Evolutionary conservation across 2,797 vertebrate species (phyloP), one percentile per base, ranked within the genome.

Genomic region (Vespertilio murinus): DNA sequence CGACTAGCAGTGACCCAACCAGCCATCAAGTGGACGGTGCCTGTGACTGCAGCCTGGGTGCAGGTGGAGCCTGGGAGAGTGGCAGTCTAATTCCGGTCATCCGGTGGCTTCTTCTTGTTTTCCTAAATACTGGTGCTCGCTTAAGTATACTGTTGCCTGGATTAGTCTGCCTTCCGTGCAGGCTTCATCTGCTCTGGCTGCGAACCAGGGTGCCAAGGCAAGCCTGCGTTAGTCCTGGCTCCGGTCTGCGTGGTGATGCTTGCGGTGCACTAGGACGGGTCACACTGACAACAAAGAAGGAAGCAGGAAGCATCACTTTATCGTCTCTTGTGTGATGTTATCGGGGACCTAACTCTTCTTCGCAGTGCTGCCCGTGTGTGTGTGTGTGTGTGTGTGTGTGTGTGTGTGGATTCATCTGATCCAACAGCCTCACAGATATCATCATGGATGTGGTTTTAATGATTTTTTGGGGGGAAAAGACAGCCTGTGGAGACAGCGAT

Each of bases 181-280:
- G 98, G 93, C 98, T 98, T 98, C 98, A 98, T 98, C 98, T 97
- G 97, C 98, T 98, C 67, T 97, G 97, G 97, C 97, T 98, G 97
- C 97, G 98, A 98, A 98, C 85, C 96, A 96, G 98, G 98, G 97
- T 96, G 98, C 84, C 94, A 97, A 97, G 98, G 97, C 97, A 97
- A 98, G 98, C 92, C 96, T 97, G 97, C 96, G 92, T 98, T 92
- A 97, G 97, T 97, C 94, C 97, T 96, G 98, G 96, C 95, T 98
- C 96, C 86, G 95, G 97, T 89, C 97, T 97, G 97, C 95, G 90
- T 97, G 98, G 90, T 97, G 98, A 97, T 97, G 98, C 97, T 97
- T 97, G 98, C 98, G 97, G 95, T 98, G 98, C 97, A 84, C 98
- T 95, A 96, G 97, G 96, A 98, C 81, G 98, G 97, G 98, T 97